phyloP scores from a whole-genome alignment of 1,140 invertebrate species.

The Euwallacea similis region DNA sequence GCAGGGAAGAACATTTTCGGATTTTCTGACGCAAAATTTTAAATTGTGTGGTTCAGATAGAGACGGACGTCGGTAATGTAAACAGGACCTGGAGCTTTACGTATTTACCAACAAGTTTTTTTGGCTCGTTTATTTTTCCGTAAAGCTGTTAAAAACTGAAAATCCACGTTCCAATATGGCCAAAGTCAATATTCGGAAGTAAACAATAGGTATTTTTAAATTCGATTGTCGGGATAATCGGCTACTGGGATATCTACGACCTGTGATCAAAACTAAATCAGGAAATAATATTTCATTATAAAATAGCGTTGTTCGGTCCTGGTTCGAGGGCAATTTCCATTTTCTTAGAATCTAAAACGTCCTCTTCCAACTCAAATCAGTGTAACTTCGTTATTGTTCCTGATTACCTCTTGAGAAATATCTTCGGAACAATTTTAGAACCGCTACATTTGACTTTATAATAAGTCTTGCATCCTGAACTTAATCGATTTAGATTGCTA shows the following conservation, averaged over 20 bases:
- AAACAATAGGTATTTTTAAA: no score
- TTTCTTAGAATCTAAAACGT: constrained; percentile 7
- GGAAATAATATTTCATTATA: background rate
- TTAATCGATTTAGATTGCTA: constrained; percentile 6
- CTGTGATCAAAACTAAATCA: no score
- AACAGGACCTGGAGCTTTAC: constrained; percentile 15
- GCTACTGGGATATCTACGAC: no score
- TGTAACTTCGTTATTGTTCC: constrained; percentile 12
- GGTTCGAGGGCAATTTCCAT: background rate
- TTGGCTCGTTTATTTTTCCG: background rate
- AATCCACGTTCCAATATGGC: no score
- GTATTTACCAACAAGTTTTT: constrained; percentile 20
- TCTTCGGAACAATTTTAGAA: constrained; percentile 10
- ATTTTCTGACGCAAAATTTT: constrained; percentile 16
- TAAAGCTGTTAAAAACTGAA: background rate
- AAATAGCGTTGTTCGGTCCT: background rate
- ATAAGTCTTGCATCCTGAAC: constrained; percentile 14
- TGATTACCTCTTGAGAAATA: constrained; percentile 11
- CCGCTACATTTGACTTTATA: constrained; percentile 15
- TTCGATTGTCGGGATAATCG: no score
- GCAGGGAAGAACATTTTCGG: constrained; percentile 14
- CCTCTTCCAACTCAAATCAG: background rate
- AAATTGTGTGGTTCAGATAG: constrained; percentile 22
- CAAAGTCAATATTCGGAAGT: no score
- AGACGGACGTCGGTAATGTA: constrained; percentile 17